Percentiles rank a stretch among this genome's conserved stretches.
These are phyloP conservation scores for Lordiphosa andalusiaca DNA, from an alignment of 2,888 invertebrate genomes.

Conservation along the genomic window DNA sequence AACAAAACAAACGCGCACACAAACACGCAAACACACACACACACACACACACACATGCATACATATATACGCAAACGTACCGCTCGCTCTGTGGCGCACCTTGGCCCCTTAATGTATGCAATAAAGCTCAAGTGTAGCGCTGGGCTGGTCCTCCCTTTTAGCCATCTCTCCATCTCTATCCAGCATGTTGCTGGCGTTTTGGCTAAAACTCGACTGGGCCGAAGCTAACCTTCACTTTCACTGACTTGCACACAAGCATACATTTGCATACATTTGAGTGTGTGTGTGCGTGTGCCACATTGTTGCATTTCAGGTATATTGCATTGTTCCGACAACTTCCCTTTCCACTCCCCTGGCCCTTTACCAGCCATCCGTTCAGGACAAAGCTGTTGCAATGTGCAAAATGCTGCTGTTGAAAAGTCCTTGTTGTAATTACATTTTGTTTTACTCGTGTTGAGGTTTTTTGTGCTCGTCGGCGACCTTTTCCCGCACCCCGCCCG, in stretches of 20 bases:
- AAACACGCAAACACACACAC: conserved; percentile 16
- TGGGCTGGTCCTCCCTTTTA: conserved; percentile 38
- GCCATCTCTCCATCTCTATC: conserved; percentile 18
- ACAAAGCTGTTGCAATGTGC: conserved; percentile 41
- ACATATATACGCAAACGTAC: conserved; percentile 6
- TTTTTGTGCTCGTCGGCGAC: conserved; percentile 50
- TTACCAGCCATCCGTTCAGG: conserved; percentile 4
- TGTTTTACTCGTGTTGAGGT: conserved; percentile 67
- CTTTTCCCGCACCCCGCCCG: conserved; percentile 28
- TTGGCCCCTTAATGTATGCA: conserved; percentile 73
- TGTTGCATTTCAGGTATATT: conserved; percentile 59
- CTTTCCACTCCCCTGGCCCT: not conserved
- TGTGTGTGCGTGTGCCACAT: conserved; percentile 41
- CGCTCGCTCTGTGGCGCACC: conserved; percentile 52
- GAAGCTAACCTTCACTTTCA: conserved; percentile 68
- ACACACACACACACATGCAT: conserved; percentile 26
- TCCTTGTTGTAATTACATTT: conserved; percentile 73
- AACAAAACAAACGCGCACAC: conserved; percentile 52
- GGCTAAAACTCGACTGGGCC: conserved; percentile 26
- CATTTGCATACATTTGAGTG: conserved; percentile 23
- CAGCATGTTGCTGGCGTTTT: conserved; percentile 22
- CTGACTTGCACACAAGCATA: conserved; percentile 23
- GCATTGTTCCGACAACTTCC: conserved; percentile 36
- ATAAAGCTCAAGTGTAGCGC: conserved; percentile 69
- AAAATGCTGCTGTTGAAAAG: conserved; percentile 47